Percentiles rank a stretch among this genome's conserved stretches.
Evolutionary conservation across 2,797 vertebrate genomes (phyloP).

Genomic region (Poecilia gillii): DNA sequence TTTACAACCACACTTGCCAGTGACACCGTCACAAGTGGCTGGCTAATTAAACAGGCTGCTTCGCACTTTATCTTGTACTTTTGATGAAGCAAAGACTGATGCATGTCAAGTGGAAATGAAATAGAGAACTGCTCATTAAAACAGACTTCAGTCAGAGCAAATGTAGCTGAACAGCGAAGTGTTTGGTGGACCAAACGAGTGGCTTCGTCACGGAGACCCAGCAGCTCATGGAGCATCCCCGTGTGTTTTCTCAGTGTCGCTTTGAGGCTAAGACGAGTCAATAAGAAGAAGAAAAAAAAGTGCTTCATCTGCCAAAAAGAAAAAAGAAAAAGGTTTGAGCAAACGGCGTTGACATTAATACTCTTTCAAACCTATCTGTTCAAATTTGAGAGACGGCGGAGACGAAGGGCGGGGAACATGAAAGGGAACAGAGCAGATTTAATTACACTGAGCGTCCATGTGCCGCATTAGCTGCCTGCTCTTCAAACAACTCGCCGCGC

Average conservation of each 20-base stretch:
- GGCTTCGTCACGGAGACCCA: conserved; percentile 45
- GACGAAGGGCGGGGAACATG: conserved; percentile 35
- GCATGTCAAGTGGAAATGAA: conserved; percentile 66
- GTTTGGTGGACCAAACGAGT: conserved; percentile 45
- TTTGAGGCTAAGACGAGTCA: conserved; percentile 13
- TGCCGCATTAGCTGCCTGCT: conserved; percentile 60
- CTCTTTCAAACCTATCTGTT: conserved; percentile 37
- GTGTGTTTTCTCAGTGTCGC: conserved; percentile 19
- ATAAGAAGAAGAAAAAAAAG: conserved; percentile 9
- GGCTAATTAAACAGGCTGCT: conserved; percentile 66
- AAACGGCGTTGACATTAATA: conserved; percentile 31
- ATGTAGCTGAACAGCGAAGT: conserved; percentile 35
- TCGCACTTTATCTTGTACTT: conserved; percentile 22
- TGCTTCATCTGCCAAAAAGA: conserved; percentile 20
- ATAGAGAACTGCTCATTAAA: conserved; percentile 67
- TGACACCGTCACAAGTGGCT: conserved; percentile 47
- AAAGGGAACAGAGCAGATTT: conserved; percentile 57
- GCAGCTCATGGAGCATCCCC: conserved; percentile 15
- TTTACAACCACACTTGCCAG: conserved; percentile 46
- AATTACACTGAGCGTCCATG: conserved; percentile 73
- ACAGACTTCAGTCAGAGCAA: conserved; percentile 55
- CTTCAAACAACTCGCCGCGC: conserved; percentile 62
- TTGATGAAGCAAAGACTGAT: conserved; percentile 58
- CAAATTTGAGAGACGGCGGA: conserved; percentile 39
- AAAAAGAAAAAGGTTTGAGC: not conserved